phyloP scores from a whole-genome alignment of 2,797 vertebrate species.

The Triplophysa yarkandensis region DNA sequence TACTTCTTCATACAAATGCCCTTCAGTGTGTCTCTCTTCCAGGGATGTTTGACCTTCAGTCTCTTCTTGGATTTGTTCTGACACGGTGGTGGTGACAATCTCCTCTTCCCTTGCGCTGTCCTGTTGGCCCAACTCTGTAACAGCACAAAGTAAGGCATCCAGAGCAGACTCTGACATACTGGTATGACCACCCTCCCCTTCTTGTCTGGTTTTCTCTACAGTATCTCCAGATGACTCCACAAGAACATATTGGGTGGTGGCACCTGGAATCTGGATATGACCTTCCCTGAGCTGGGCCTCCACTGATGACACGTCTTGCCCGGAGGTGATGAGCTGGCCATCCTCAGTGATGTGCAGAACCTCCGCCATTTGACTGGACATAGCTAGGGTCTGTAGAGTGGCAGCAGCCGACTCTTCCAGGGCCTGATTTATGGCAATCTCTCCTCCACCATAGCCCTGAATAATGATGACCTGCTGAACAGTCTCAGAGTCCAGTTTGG shows the following conservation, averaged over 20 bases:
- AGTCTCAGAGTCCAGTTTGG: constrained; percentile 69
- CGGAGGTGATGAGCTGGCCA: constrained; percentile 86
- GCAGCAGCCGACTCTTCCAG: constrained; percentile 93
- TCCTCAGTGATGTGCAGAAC: constrained; percentile 95
- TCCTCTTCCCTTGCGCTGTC: constrained; percentile 64
- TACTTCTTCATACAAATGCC: constrained; percentile 71
- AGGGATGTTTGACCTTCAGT: constrained; percentile 17
- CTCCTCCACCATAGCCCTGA: constrained; percentile 84
- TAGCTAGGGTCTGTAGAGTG: constrained; percentile 92
- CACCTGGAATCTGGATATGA: constrained; percentile 68
- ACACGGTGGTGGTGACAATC: constrained; percentile 32
- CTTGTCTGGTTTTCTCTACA: constrained; percentile 60
- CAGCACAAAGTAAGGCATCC: constrained; percentile 90
- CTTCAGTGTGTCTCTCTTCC: constrained; percentile 58
- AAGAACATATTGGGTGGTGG: constrained; percentile 87
- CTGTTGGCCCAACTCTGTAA: constrained; percentile 86
- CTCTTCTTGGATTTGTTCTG: constrained; percentile 60
- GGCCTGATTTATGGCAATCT: constrained; percentile 83
- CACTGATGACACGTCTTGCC: constrained; percentile 69
- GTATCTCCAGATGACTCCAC: constrained; percentile 72
- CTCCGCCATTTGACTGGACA: constrained; percentile 91
- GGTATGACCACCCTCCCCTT: constrained; percentile 64
- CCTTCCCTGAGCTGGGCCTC: constrained; percentile 73
- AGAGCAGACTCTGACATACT: constrained; percentile 80
- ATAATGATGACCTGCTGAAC: constrained; percentile 97